Conservation (phyloP, 2,797 vertebrate genomes). For the Antennarius maculatus region DNA sequence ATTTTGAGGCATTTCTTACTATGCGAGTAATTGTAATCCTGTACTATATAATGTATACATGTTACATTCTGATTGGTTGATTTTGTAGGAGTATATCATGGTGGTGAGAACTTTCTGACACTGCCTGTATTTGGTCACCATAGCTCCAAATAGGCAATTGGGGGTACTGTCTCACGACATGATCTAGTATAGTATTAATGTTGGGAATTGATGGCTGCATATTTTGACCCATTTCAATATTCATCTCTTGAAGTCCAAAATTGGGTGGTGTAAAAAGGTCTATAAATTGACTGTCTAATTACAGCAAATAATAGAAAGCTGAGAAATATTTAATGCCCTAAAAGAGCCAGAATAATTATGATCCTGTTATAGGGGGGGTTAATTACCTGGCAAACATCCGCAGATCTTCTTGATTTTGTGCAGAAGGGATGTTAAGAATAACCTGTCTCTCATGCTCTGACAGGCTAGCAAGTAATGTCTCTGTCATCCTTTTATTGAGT, state of each 20-base stretch:
- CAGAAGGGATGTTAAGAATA: conserved; percentile 92
- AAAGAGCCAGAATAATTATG: background rate
- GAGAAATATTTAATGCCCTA: background rate
- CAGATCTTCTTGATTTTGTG: conserved; percentile 95
- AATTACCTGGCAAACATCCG: conserved; percentile 88
- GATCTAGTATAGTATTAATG: too few species aligned
- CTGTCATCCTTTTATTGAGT: conserved; percentile 94
- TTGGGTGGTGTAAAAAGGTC: background rate
- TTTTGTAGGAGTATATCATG: too few species aligned
- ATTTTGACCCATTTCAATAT: background rate
- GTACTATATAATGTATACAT: background rate
- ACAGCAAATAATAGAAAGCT: background rate
- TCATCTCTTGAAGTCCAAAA: background rate
- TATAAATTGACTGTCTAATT: background rate
- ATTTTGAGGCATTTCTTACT: background rate
- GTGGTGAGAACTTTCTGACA: too few species aligned
- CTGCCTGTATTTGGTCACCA: too few species aligned
- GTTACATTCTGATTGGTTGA: too few species aligned
- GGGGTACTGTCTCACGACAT: background rate
- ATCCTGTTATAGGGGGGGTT: background rate
- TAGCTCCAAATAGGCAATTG: background rate
- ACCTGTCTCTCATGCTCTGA: conserved; percentile 91
- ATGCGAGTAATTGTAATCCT: background rate
- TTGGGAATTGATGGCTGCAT: too few species aligned
- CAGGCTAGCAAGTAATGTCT: conserved; percentile 93